These are phyloP conservation scores for Hippocampus barbouri DNA, from an alignment of 2,113 vertebrate species.

Conservation along the genomic window DNA sequence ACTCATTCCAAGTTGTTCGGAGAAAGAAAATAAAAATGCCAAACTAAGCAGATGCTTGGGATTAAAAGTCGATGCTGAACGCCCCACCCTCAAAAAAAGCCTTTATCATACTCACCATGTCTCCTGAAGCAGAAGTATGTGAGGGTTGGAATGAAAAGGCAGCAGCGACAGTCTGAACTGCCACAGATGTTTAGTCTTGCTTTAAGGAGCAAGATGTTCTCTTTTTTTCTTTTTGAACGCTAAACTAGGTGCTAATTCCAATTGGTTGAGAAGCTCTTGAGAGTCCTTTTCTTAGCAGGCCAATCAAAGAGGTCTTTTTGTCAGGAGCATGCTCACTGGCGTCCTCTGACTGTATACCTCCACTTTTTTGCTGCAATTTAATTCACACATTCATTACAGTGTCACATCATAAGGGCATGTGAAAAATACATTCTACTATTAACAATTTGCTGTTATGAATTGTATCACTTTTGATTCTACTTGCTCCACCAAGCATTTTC, in stretches of 20 bases:
- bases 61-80: neutral
- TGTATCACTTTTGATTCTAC: neutral
- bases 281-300: neutral
- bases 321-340: slow-evolving; percentile 2
- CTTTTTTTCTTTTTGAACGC: neutral
- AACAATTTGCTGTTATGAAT: neutral
- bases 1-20: too few relatives aligned
- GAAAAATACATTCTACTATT: neutral
- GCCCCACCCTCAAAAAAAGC: neutral
- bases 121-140: slow-evolving; percentile 7
- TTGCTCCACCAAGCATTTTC: neutral
- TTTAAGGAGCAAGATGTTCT: slow-evolving; percentile 4
- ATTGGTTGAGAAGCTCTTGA: neutral
- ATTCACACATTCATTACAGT: slow-evolving; percentile 2
- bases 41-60: neutral
- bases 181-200: neutral
- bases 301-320: slow-evolving; percentile 4
- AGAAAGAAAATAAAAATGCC: neutral
- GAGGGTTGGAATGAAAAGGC: neutral
- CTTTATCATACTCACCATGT: slow-evolving; percentile 5
- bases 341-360: slow-evolving; percentile 6
- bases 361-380: slow-evolving; percentile 11
- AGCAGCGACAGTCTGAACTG: neutral
- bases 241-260: neutral
- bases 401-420: neutral